These are phyloP conservation scores for Takifugu flavidus DNA, from an alignment of 2,113 vertebrate genomes.

Conservation along the genomic window DNA sequence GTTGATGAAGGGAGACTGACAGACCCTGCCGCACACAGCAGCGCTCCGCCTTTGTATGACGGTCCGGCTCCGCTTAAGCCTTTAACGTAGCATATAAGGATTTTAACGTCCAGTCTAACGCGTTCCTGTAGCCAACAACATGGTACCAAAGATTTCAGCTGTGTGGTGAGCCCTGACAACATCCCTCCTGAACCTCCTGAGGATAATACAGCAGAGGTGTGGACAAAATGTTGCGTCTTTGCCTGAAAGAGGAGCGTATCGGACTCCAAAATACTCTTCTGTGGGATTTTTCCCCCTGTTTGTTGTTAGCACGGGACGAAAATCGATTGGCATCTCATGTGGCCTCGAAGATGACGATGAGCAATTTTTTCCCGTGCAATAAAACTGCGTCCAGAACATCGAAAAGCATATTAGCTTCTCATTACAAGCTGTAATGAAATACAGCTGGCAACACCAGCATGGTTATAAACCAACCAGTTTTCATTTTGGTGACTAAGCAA, in stretches of 20 bases:
- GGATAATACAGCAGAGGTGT: too few species aligned
- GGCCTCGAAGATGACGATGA: not conserved
- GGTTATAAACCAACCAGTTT: constrained; percentile 56
- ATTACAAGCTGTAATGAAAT: constrained; percentile 67
- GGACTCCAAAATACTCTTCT: too few species aligned
- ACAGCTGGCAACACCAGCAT: constrained; percentile 47
- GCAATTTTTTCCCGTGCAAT: not conserved
- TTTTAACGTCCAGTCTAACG: too few species aligned
- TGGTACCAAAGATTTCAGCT: constrained; percentile 6
- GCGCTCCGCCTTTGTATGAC: constrained; percentile 53
- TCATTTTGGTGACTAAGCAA: constrained; percentile 44
- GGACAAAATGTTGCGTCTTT: too few species aligned
- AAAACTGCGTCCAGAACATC: constrained; percentile 50
- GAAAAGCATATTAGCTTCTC: constrained; percentile 60
- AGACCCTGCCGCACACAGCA: constrained; percentile 61
- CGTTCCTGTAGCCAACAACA: not conserved
- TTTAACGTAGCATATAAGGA: too few species aligned
- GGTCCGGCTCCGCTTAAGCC: constrained; percentile 45
- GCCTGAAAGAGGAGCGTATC: too few species aligned
- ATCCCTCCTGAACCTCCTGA: too few species aligned
- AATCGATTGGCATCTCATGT: not conserved
- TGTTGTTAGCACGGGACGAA: too few species aligned
- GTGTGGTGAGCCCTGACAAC: too few species aligned
- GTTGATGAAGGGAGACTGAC: constrained; percentile 56
- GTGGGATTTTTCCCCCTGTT: too few species aligned